Evolutionary conservation across 2,888 invertebrate genomes (phyloP), one percentile per base, ranked within the genome.

Genomic region (Dione juno): DNA sequence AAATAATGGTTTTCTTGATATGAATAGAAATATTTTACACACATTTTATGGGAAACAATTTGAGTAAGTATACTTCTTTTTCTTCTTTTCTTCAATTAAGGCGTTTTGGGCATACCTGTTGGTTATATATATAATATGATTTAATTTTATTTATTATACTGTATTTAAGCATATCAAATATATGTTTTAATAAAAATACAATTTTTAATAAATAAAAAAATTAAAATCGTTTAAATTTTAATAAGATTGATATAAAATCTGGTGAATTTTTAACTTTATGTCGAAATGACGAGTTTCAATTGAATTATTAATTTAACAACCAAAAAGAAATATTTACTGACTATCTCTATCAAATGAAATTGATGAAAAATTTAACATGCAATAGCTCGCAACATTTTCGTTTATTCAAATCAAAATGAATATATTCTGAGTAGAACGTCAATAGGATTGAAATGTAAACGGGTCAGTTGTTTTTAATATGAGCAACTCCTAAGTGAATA

Each of bases 401-500:
- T 5, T 16, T 35, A 37, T 37, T 14, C 37, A 54, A 54, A 54
- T 54, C 16, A 40, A 59, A 59, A 21, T 59, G 21, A 43, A 59
- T 43, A 21, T 59, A 59, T 43, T 59, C 21, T 43, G 45, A 45
- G 58, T 67, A 72, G 52, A 67, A 68, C 59, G 58, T 61, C 57
- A 50, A 72, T 57, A 54, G 66, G 67, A 71, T 66, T 59, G 67
- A 72, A 69, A 67, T 67, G 71, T 81, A 86, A 86, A 81, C 80
- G 81, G 87, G 86, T 86, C 84, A 84, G 73, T 83, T 77, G 77
- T 80, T 82, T 86, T 84, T 78, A 81, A 77, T 77, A 82, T 79
- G 72, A 70, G 66, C 78, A 78, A 79, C 79, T 79, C 79, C 82
- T 87, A 89, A 90, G 87, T 88, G 88, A 89, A 89, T 89, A 88